Percentiles rank a stretch among this genome's conserved stretches.
These are phyloP conservation scores for Pimephales promelas DNA, from an alignment of 2,113 vertebrate species.

Conservation along the genomic window DNA sequence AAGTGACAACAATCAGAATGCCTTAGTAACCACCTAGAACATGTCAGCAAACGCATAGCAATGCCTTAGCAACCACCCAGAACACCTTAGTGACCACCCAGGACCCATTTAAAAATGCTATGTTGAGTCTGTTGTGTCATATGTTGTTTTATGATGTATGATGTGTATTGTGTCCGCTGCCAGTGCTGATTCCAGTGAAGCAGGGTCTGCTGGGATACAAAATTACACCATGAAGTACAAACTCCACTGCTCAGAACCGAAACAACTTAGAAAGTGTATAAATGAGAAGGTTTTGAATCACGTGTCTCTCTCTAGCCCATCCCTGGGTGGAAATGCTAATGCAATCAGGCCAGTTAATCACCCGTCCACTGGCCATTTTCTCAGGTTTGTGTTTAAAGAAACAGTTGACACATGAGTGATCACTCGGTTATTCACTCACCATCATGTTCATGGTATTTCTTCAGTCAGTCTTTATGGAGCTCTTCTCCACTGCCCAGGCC, in stretches of 20 bases:
- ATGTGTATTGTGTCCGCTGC: background rate
- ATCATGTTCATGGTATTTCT: background rate
- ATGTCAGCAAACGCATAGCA: background rate
- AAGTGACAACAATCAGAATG: no score
- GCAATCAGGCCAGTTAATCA: slow-evolving; percentile 76
- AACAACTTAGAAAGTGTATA: background rate
- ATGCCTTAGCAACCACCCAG: background rate
- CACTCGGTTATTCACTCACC: background rate
- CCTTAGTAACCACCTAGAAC: no score
- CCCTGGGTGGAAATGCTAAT: slow-evolving; percentile 73
- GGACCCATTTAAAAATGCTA: background rate
- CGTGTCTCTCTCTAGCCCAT: slow-evolving; percentile 61
- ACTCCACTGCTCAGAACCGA: background rate
- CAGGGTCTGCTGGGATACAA: background rate
- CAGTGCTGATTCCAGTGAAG: background rate
- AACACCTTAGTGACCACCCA: background rate
- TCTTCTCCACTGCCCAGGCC: background rate
- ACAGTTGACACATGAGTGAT: background rate
- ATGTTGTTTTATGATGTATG: background rate
- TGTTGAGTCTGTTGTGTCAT: background rate
- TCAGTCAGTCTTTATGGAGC: background rate
- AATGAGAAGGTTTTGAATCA: slow-evolving; percentile 43
- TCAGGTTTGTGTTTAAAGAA: slow-evolving; percentile 37
- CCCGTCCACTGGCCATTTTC: slow-evolving; percentile 56
- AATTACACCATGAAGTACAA: background rate